A percentile compares a stretch with the other conserved stretches of the same genome.
These are phyloP conservation scores for Oreochromis spilurus DNA, from an alignment of 2,113 vertebrate species.

Conservation along the genomic window DNA sequence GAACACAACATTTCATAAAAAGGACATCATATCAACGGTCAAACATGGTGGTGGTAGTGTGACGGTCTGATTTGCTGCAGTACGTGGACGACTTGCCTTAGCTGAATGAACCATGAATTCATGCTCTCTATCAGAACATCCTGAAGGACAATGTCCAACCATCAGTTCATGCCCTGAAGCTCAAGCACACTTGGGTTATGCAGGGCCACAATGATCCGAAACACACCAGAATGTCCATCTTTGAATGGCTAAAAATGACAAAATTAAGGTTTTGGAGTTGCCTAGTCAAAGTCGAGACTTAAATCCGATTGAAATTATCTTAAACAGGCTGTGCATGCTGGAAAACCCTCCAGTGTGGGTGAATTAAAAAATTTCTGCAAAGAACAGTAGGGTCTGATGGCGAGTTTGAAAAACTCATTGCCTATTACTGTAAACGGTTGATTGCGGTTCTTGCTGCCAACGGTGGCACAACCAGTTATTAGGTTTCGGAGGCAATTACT, in stretches of 20 bases:
- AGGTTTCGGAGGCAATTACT: not conserved
- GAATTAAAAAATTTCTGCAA: not conserved
- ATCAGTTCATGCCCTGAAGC: not conserved
- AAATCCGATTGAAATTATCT: not conserved
- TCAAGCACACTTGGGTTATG: not conserved
- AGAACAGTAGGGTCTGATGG: not conserved
- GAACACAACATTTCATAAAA: no score
- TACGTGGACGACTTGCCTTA: not conserved
- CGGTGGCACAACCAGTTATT: not conserved
- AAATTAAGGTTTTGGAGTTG: not conserved
- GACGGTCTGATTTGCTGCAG: not conserved
- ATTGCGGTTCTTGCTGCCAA: not conserved
- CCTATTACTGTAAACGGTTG: not conserved
- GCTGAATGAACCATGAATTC: not conserved
- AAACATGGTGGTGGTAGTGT: no score
- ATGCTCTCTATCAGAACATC: not conserved
- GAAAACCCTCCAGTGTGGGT: not conserved
- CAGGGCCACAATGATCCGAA: not conserved
- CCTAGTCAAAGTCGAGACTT: not conserved
- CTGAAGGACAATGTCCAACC: not conserved
- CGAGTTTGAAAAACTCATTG: not conserved
- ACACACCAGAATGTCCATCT: not conserved
- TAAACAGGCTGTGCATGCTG: not conserved
- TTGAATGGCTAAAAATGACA: not conserved
- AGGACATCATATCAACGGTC: no score